Evolutionary conservation across 2,797 vertebrate species (phyloP), one percentile per base, ranked within the genome.

Genomic region (Smutsia temminckii): DNA sequence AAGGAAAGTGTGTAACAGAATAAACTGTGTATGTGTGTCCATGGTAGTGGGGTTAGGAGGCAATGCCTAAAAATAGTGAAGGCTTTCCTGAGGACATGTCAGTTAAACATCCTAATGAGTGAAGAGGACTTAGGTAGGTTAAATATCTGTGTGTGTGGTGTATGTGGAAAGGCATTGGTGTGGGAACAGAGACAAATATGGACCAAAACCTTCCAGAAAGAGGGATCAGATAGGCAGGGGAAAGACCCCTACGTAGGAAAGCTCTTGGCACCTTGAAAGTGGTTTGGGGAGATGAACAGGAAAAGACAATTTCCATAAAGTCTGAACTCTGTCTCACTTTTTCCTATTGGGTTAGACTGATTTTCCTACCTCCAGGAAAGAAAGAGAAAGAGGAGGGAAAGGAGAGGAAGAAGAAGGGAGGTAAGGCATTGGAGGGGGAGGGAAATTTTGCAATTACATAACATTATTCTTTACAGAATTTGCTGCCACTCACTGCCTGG

Each of bases 261-360:
- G 29, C 69, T 49, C 29, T 59, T 75, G 69, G 75, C 23, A 32
- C 34, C 3, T 42, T 53, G 34, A 63, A 86, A 71, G 57, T 63
- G 89, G 7, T 61, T 49, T 69, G 25, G 21, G 20, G 23, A n/a
- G 25, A 93, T n/a, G 86, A 51, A 37, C 16, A 18, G 46, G 69
- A 59, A 95, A 93, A 93, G 74, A 79, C 25, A 18, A 66, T 77
- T 53, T 94, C 34, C 61, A 3, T 37, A 29, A 93, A 74, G 72
- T 85, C 59, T 81, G n/a, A 85, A 88, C 53, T 84, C 25, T 68
- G 27, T 55, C 32, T 93, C 72, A 37, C 3, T 74, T 85, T 87
- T 86, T 68, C 46, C 81, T 92, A 4, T 59, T 85, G 59, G 69
- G 27, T 81, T 72, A 34, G 49, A n/a, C 27, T 25, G n/a, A 42